Percentiles rank a stretch among this genome's conserved stretches.
These are phyloP conservation scores for Sebastes umbrosus DNA, from an alignment of 2,797 vertebrate genomes.

Conservation along the genomic window DNA sequence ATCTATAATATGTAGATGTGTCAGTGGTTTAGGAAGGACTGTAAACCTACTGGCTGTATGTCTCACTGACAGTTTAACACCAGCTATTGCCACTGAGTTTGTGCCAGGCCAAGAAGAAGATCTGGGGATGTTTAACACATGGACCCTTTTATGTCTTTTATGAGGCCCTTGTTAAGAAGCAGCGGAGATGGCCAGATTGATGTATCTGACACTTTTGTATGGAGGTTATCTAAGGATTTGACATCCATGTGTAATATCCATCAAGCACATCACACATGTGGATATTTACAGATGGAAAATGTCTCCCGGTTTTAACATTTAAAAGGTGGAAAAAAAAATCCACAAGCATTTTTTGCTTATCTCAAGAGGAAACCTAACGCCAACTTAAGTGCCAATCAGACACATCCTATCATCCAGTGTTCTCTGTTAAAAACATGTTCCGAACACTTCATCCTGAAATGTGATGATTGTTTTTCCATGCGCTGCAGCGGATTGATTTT, in stretches of 20 bases:
- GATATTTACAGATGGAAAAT: slow-evolving; percentile 38
- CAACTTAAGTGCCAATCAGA: neutral
- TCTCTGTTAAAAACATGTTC: slow-evolving; percentile 19
- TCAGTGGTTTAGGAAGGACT: neutral
- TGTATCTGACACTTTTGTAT: slow-evolving; percentile 15
- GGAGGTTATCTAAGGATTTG: slow-evolving; percentile 25
- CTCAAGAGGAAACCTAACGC: slow-evolving; percentile 11
- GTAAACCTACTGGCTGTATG: neutral
- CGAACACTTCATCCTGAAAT: slow-evolving; percentile 41
- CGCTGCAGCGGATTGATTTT: slow-evolving; percentile 35
- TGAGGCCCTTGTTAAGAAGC: slow-evolving; percentile 15
- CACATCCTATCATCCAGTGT: neutral
- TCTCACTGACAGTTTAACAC: neutral
- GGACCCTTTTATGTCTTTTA: slow-evolving; percentile 14
- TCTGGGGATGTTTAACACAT: slow-evolving; percentile 2
- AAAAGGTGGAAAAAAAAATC: neutral
- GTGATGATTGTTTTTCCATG: slow-evolving; percentile 63
- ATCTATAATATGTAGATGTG: neutral
- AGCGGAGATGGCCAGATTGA: neutral
- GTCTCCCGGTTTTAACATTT: neutral
- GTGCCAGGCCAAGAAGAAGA: neutral
- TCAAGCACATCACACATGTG: slow-evolving; percentile 17
- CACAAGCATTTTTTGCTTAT: neutral
- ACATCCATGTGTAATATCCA: slow-evolving; percentile 33
- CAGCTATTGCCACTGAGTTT: neutral